Conservation (phyloP, 2,888 invertebrate genomes). For the Leptopilina syphax region DNA sequence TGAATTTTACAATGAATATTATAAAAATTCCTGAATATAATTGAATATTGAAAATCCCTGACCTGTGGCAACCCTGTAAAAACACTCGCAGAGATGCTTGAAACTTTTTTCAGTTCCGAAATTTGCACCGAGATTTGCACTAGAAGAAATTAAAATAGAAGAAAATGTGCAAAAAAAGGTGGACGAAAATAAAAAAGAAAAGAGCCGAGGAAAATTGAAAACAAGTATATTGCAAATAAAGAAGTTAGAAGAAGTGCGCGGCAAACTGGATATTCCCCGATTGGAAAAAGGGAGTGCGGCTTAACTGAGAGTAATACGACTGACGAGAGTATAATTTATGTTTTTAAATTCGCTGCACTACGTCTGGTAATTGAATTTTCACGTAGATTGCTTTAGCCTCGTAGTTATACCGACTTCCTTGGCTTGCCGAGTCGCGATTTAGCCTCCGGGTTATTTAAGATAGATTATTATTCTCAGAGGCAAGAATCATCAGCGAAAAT, state of each 20-base stretch:
- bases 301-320: constrained; percentile 61
- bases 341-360: constrained; percentile 71
- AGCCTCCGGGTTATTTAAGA: constrained; percentile 75
- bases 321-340: constrained; percentile 69
- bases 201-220: constrained; percentile 14
- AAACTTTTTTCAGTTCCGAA: no score
- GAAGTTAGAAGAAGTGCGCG: not conserved
- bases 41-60: no score
- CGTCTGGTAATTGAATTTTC: constrained; percentile 73
- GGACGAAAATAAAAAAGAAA: not conserved
- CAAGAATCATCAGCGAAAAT: constrained; percentile 71
- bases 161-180: not conserved
- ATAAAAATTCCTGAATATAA: no score
- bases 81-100: no score
- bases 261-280: constrained; percentile 44
- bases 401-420: constrained; percentile 60
- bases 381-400: constrained; percentile 71
- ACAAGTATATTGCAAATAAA: constrained; percentile 29
- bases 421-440: constrained; percentile 59
- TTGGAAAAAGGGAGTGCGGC: constrained; percentile 50
- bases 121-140: no score
- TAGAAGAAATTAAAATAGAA: no score
- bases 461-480: constrained; percentile 73
- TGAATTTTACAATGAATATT: no score
- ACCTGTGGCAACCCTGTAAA: no score